These are phyloP conservation scores for Gastrophysa polygoni DNA, from an alignment of 2,888 invertebrate genomes.

Conservation along the genomic window DNA sequence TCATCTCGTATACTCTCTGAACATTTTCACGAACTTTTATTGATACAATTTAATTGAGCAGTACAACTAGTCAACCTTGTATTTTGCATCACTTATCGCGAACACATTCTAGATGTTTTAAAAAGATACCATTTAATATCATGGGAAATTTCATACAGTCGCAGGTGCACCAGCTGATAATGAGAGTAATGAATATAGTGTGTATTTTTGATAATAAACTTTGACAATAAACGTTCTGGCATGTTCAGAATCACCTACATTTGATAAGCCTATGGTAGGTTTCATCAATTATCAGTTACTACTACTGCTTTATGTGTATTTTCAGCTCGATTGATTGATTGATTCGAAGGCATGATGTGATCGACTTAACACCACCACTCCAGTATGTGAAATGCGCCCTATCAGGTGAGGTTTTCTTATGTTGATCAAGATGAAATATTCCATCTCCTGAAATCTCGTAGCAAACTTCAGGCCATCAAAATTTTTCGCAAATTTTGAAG, in stretches of 20 bases:
- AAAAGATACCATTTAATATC: constrained; percentile 43
- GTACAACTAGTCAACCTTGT: constrained; percentile 35
- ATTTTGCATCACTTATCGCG: constrained; percentile 38
- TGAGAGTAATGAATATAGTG: constrained; percentile 41
- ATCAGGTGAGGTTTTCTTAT: too few species aligned
- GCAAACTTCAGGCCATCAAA: too few species aligned
- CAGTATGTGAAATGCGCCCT: too few species aligned
- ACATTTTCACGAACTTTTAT: constrained; percentile 9
- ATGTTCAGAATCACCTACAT: constrained; percentile 29
- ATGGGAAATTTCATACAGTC: constrained; percentile 44
- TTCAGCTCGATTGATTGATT: too few species aligned
- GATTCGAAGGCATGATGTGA: too few species aligned
- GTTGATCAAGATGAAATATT: too few species aligned
- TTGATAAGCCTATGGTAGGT: constrained; percentile 26
- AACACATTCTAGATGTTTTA: constrained; percentile 46
- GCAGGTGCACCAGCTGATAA: constrained; percentile 47
- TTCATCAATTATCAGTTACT: constrained; percentile 7
- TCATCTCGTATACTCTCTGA: too few species aligned
- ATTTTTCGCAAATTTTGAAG: too few species aligned
- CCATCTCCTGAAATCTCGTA: too few species aligned
- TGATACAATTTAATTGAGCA: constrained; percentile 18
- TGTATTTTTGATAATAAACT: constrained; percentile 40
- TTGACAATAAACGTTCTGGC: constrained; percentile 30
- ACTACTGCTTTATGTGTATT: too few species aligned
- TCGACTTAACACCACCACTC: too few species aligned